Conservation (phyloP, 2,888 invertebrate genomes). For the Pheosia gnoma region DNA sequence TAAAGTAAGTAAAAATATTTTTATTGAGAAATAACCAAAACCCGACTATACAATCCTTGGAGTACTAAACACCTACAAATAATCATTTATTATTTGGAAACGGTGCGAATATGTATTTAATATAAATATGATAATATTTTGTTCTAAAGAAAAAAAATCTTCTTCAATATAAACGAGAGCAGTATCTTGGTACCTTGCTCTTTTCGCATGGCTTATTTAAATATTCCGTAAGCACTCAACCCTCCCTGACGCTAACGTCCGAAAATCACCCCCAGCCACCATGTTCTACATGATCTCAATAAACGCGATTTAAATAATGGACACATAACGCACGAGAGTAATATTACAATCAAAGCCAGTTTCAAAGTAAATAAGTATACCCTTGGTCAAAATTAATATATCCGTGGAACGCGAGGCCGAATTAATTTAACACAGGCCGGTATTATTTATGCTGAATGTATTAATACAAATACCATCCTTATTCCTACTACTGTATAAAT, state of each 20-base stretch:
- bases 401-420: not conserved
- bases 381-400: not conserved
- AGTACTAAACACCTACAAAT: no score
- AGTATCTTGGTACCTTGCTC: not conserved
- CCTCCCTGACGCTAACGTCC: conserved; percentile 1
- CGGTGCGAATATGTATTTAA: no score
- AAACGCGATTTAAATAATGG: conserved; percentile 7
- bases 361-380: not conserved
- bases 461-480: not conserved
- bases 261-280: conserved; percentile 8
- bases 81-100: no score
- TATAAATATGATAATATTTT: no score
- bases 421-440: not conserved
- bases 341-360: not conserved
- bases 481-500: not conserved
- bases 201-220: conserved; percentile 16
- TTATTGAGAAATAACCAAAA: no score
- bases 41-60: no score
- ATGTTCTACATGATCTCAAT: conserved; percentile 24
- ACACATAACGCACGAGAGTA: not conserved
- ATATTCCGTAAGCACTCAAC: conserved; percentile 28
- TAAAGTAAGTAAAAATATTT: no score
- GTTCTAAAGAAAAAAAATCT: no score
- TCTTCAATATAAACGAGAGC: no score
- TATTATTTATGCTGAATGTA: not conserved